Evolutionary conservation across 2,888 invertebrate genomes (phyloP).

Genomic region (Syrphus vitripennis): DNA sequence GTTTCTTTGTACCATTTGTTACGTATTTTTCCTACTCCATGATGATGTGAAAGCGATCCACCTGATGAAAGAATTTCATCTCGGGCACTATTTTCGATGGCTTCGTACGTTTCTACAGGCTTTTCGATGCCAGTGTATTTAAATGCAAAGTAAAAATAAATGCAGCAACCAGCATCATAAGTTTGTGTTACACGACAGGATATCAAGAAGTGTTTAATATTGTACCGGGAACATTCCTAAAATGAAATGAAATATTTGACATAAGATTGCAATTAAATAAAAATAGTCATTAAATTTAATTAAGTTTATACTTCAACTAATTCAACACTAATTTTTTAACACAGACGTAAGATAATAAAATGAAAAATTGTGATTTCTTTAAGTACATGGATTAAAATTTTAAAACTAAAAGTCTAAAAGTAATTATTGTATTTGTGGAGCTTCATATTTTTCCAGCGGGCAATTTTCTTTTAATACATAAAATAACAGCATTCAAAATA

Average conservation of each 20-base stretch:
- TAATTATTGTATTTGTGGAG: no score
- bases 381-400: no score
- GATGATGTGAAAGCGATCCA: slow-evolving; percentile 96
- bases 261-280: background rate
- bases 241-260: background rate
- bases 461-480: no score
- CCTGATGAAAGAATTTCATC: slow-evolving; percentile 93
- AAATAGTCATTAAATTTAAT: no score
- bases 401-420: no score
- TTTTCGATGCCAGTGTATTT: slow-evolving; percentile 85
- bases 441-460: no score
- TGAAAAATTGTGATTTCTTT: no score
- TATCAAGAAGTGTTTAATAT: slow-evolving; percentile 85
- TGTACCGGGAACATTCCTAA: slow-evolving; percentile 83
- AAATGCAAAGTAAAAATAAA: slow-evolving; percentile 97
- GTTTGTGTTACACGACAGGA: slow-evolving; percentile 96
- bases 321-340: no score
- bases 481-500: no score
- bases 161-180: slow-evolving; percentile 97
- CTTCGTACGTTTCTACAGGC: slow-evolving; percentile 91
- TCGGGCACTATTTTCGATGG: slow-evolving; percentile 93
- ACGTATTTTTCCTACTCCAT: slow-evolving; percentile 96
- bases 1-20: slow-evolving; percentile 93
- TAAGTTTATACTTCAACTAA: no score
- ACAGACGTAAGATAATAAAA: no score